phyloP scores from a whole-genome alignment of 2,888 invertebrate genomes.

The Oscheius sp. region DNA sequence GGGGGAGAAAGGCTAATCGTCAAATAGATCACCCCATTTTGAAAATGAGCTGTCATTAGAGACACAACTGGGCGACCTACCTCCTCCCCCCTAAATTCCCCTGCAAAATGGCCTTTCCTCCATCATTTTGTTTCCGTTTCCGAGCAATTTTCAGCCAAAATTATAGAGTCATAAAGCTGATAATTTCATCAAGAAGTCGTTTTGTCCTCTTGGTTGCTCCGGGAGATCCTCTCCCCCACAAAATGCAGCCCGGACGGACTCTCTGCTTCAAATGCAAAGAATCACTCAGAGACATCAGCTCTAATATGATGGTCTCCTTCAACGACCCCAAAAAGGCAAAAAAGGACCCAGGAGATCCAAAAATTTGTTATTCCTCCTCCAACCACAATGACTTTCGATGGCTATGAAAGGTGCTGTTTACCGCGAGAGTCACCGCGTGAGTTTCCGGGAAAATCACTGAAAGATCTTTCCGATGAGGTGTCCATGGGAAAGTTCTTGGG shows the following conservation, averaged over 20 bases:
- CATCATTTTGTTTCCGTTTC: not conserved
- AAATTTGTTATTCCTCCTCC: too few relatives aligned
- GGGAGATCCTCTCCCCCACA: not conserved
- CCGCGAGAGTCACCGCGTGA: too few relatives aligned
- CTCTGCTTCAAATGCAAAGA: slow-evolving; percentile 11
- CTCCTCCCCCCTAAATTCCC: not conserved
- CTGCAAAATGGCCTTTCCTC: not conserved
- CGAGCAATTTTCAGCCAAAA: not conserved
- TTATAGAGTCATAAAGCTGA: not conserved
- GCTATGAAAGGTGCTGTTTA: too few relatives aligned
- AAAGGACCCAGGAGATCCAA: too few relatives aligned
- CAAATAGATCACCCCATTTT: slow-evolving; percentile 10
- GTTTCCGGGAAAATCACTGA: too few relatives aligned
- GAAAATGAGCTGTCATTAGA: not conserved
- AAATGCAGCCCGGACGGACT: not conserved
- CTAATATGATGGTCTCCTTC: slow-evolving; percentile 12
- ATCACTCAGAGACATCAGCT: slow-evolving; percentile 8
- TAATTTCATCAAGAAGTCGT: not conserved
- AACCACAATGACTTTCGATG: too few relatives aligned
- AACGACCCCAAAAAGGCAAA: too few relatives aligned
- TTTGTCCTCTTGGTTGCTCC: not conserved
- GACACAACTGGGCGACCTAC: not conserved
- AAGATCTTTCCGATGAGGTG: too few relatives aligned
- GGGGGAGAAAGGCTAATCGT: not conserved
- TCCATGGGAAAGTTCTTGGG: too few relatives aligned